Conservation (phyloP, 2,113 vertebrate species). For the Hyperopisus bebe region DNA sequence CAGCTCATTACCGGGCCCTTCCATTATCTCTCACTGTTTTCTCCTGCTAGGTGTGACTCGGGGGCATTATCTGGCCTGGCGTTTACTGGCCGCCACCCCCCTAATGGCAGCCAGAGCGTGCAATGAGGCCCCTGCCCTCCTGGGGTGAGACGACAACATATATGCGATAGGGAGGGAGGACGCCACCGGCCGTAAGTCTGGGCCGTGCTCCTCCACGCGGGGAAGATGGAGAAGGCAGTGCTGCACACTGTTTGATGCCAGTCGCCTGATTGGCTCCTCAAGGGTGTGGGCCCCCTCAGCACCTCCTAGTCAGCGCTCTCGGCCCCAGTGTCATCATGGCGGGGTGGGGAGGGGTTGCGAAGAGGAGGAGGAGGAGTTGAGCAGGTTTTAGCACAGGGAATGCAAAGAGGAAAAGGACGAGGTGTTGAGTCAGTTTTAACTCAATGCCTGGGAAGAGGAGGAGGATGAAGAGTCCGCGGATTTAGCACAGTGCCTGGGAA, state of each 20-base stretch:
- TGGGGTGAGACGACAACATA: not conserved
- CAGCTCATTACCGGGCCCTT: constrained; percentile 43
- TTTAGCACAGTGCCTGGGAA: too few relatives aligned
- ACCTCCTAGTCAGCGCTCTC: not conserved
- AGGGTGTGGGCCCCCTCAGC: not conserved
- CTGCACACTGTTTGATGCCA: constrained; percentile 28
- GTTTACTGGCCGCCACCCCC: constrained; percentile 35
- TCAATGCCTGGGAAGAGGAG: not conserved
- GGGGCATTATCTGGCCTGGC: constrained; percentile 31
- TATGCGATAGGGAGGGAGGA: constrained; percentile 18
- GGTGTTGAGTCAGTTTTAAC: not conserved
- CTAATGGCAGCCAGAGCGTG: constrained; percentile 23
- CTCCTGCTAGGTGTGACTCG: constrained; percentile 35
- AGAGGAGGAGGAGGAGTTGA: too few relatives aligned
- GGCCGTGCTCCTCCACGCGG: constrained; percentile 8
- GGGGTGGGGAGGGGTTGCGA: not conserved
- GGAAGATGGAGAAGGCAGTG: not conserved
- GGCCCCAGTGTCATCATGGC: not conserved
- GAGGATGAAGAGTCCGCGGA: too few relatives aligned
- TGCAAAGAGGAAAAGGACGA: too few relatives aligned
- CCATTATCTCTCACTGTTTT: constrained; percentile 43
- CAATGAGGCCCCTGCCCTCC: not conserved
- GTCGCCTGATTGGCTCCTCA: not conserved
- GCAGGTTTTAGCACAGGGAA: too few relatives aligned
- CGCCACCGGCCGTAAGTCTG: constrained; percentile 17